Evolutionary conservation across 2,113 vertebrate species (phyloP).

Genomic region (Tenrec ecaudatus): DNA sequence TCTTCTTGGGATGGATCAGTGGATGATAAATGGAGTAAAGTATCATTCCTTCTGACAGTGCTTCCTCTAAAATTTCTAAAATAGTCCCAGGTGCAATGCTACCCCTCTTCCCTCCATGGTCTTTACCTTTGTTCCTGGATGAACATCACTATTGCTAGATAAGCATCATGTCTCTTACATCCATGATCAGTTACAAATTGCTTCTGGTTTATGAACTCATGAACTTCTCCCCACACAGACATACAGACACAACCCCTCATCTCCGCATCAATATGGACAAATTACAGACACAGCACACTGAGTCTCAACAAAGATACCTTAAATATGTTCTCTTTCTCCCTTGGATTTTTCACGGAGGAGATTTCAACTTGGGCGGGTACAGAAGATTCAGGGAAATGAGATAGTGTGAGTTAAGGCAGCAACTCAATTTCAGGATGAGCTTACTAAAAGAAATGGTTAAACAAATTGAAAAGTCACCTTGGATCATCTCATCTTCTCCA

Average conservation of each 20-base stretch:
- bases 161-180: background rate
- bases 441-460: constrained; percentile 55
- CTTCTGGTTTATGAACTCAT: background rate
- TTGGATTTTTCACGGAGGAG: background rate
- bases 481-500: background rate
- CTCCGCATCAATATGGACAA: background rate
- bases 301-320: background rate
- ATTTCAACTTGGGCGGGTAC: background rate
- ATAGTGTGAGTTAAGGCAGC: background rate
- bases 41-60: background rate
- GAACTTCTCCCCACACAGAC: background rate
- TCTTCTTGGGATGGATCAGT: background rate
- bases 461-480: background rate
- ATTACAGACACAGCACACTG: background rate
- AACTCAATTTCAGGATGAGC: constrained; percentile 36
- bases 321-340: background rate
- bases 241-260: background rate
- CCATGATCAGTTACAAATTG: background rate
- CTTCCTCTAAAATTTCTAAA: background rate
- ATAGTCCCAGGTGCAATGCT: background rate
- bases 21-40: background rate
- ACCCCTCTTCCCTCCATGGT: background rate
- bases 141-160: background rate
- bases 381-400: constrained; percentile 35
- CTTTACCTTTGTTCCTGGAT: background rate